These are phyloP conservation scores for Dryococelus australis DNA, from an alignment of 2,888 invertebrate genomes.

Conservation along the genomic window DNA sequence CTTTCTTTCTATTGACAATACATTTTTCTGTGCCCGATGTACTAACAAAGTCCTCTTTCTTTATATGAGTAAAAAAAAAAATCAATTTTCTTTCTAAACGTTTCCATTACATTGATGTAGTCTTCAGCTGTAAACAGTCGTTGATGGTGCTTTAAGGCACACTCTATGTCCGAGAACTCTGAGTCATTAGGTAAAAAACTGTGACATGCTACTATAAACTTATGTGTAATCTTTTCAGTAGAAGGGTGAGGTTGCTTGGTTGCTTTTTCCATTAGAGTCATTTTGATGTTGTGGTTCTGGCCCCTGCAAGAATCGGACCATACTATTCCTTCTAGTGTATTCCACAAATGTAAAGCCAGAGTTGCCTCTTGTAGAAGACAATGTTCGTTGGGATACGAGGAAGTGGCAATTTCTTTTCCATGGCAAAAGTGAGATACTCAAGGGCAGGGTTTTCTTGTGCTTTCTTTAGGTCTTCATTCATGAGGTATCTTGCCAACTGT, in stretches of 20 bases:
- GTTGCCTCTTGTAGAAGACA: slow-evolving; percentile 51
- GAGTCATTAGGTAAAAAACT: neutral
- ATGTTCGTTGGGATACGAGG: slow-evolving; percentile 50
- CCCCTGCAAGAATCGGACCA: too few relatives aligned
- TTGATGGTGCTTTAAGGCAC: too few relatives aligned
- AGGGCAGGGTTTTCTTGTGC: neutral
- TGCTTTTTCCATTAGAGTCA: neutral
- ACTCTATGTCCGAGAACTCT: neutral
- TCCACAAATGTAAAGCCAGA: slow-evolving; percentile 43
- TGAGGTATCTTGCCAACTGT: neutral
- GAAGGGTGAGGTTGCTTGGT: neutral
- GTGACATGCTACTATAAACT: neutral
- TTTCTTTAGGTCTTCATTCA: neutral
- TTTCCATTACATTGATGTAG: neutral
- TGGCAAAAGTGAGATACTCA: slow-evolving; percentile 43
- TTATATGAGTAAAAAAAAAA: neutral
- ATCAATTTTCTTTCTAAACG: neutral
- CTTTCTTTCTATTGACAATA: neutral
- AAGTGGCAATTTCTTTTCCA: slow-evolving; percentile 49
- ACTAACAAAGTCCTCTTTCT: too few relatives aligned
- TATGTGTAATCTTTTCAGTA: neutral
- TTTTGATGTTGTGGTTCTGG: slow-evolving; percentile 17
- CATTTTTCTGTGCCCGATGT: neutral
- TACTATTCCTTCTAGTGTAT: slow-evolving; percentile 39
- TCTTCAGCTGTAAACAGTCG: neutral